Conservation (phyloP, 2,113 vertebrate species). For the Antechinus flavipes region DNA sequence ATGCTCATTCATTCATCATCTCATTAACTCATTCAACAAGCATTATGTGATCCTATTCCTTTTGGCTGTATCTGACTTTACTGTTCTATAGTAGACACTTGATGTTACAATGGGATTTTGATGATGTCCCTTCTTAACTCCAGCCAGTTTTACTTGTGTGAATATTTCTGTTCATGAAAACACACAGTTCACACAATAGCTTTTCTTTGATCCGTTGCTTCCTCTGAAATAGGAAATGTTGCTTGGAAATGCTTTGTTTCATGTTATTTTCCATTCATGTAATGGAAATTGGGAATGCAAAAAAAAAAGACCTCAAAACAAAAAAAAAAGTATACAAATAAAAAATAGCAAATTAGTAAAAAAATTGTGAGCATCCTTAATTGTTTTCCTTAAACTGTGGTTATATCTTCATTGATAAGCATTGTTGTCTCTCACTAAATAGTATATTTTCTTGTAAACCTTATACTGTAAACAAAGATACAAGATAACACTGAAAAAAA, state of each 20-base stretch:
- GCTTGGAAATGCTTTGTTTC: conserved; percentile 83
- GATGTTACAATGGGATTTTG: conserved; percentile 70
- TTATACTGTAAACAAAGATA: conserved; percentile 22
- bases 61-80: conserved; percentile 46
- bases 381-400: conserved; percentile 22
- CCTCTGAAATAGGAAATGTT: conserved; percentile 82
- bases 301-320: conserved; percentile 26
- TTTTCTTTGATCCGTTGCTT: conserved; percentile 82
- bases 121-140: conserved; percentile 70
- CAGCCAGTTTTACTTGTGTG: conserved; percentile 81
- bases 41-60: conserved; percentile 60
- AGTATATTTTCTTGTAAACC: conserved; percentile 15
- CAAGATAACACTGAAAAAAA: not conserved
- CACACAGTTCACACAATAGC: conserved; percentile 81
- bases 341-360: conserved; percentile 57
- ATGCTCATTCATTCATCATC: not conserved
- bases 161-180: conserved; percentile 83
- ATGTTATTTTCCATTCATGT: conserved; percentile 78
- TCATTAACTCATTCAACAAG: not conserved
- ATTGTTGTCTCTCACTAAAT: not conserved
- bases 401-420: conserved; percentile 8
- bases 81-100: conserved; percentile 44
- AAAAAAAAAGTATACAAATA: conserved; percentile 55
- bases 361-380: conserved; percentile 37
- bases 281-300: conserved; percentile 80